Evolutionary conservation across 2,113 vertebrate genomes (phyloP), one percentile per base, ranked within the genome.

Genomic region (Sphaerodactylus townsendi): DNA sequence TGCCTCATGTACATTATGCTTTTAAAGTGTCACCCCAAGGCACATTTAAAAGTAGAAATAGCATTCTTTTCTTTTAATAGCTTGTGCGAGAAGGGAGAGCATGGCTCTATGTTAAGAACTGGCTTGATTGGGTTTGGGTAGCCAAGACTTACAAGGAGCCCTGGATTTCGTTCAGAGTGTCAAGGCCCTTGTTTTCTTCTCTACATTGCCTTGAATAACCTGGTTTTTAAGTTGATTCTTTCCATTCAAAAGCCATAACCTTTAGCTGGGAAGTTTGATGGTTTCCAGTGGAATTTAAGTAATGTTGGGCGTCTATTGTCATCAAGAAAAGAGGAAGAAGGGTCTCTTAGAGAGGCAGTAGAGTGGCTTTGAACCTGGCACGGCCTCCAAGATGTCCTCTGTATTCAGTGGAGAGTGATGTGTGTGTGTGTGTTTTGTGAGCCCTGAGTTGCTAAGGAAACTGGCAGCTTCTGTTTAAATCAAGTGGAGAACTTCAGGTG

Each of bases 391-490:
- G 39, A 82, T 82, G 35, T 25, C 23, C 15, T 46, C 53, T 77
- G 33, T 56, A 28, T 73, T 44, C 62, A 30, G 44, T 82, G 70
- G 28, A 41, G 66, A 48, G n/a, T 41, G 59, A 62, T 35, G 30
- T 84, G n/a, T 53, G n/a, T n/a, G n/a, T n/a, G 44, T 44, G 44
- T 46, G 41, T 80, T 53, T 72, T 82, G 68, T 56, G 68, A 81
- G 19, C 76, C 68, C 23, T 62, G 35, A 59, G 41, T 83, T 83
- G 56, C 84, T 39, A 83, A 72, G 84, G 89, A 35, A 86, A 89
- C 68, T 10, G 72, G 15, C 73, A 77, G 14, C 37, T 86, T 76
- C 46, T 48, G 86, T 90, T 88, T 70, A 74, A 77, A 80, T 30
- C 41, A 1, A 2, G 75, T 81, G 66, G 66, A 62, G 78, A 9